A percentile compares a stretch with the other conserved stretches of the same genome.
phyloP scores from a whole-genome alignment of 2,797 vertebrate species.

The Limosa lapponica region DNA sequence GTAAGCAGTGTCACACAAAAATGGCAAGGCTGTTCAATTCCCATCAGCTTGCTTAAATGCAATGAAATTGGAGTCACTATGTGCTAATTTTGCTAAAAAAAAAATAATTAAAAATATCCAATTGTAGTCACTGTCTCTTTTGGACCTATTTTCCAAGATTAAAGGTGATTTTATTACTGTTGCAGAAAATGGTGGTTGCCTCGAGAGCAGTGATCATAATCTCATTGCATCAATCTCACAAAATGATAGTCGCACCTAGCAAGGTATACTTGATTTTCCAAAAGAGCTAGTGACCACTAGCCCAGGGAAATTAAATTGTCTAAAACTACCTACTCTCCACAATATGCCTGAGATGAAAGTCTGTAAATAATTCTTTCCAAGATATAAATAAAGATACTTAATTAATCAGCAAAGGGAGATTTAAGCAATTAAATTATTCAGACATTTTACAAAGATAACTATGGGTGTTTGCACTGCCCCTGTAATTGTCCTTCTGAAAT shows the following conservation, averaged over 20 bases:
- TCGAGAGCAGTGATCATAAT: background rate
- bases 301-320: background rate
- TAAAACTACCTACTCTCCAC: background rate
- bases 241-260: background rate
- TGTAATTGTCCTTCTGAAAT: background rate
- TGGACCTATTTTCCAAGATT: background rate
- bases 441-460: background rate
- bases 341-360: background rate
- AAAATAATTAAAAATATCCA: background rate
- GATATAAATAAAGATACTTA: background rate
- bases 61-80: background rate
- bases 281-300: background rate
- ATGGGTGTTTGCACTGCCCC: background rate
- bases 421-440: background rate
- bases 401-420: background rate
- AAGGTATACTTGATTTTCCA: background rate
- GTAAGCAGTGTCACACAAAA: background rate
- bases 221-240: background rate
- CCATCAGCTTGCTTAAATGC: background rate
- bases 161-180: background rate
- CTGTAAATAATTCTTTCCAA: background rate
- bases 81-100: background rate
- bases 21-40: background rate
- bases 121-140: background rate
- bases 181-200: background rate